Conservation (phyloP, 92 coral and sea anemone genomes). For the Parazoanthus swiftii region DNA sequence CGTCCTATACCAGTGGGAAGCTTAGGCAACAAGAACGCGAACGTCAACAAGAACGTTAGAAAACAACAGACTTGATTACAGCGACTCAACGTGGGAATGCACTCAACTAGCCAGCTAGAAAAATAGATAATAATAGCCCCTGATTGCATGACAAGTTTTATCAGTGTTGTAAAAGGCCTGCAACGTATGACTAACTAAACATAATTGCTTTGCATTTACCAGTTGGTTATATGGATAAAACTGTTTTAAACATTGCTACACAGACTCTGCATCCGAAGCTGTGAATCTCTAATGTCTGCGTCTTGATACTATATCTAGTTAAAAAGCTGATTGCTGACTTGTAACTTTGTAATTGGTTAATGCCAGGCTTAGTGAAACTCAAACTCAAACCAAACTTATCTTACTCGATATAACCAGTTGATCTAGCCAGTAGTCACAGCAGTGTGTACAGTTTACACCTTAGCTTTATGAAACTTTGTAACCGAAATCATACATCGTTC, state of each 20-base stretch:
- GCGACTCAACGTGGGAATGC: too few species aligned
- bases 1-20: neutral
- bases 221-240: neutral
- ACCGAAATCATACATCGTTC: neutral
- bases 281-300: neutral
- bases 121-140: too few species aligned
- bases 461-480: neutral
- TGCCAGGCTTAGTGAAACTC: conserved; percentile 13
- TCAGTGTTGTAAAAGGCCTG: neutral
- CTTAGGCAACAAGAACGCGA: too few species aligned
- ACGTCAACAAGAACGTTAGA: too few species aligned
- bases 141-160: too few species aligned
- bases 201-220: neutral
- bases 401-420: neutral
- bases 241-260: neutral
- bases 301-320: neutral
- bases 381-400: conserved; percentile 27
- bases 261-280: neutral
- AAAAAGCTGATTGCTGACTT: neutral
- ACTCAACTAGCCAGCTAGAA: too few species aligned
- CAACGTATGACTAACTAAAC: neutral
- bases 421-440: neutral
- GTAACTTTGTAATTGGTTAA: neutral
- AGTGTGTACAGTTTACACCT: neutral
- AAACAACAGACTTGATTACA: too few species aligned